Conservation (phyloP, 1,140 invertebrate species). For the Drosophila kurseongensis region DNA sequence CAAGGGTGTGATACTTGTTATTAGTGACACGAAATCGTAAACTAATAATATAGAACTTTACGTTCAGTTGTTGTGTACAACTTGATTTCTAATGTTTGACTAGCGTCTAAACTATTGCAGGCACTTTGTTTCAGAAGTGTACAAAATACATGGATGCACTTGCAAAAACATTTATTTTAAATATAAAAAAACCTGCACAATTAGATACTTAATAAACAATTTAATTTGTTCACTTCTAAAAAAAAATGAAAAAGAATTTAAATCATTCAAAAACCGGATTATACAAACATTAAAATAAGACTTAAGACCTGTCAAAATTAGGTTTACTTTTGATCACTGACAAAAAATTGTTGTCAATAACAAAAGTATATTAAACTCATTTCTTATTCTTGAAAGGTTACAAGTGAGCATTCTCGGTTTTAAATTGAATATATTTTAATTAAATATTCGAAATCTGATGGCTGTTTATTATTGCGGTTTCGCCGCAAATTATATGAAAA, state of each 20-base stretch:
- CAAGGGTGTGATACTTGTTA: slow-evolving; percentile 7
- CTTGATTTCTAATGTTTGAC: neutral
- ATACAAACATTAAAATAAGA: too few species aligned
- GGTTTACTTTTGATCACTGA: neutral
- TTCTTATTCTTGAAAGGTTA: slow-evolving; percentile 10
- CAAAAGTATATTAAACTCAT: neutral
- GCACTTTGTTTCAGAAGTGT: neutral
- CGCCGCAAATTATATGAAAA: neutral
- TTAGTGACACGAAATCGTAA: slow-evolving; percentile 21
- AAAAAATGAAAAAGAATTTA: too few species aligned
- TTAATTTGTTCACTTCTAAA: too few species aligned
- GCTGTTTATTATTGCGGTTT: too few species aligned
- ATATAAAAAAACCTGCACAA: too few species aligned
- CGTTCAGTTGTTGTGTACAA: slow-evolving; percentile 7
- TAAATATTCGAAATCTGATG: neutral
- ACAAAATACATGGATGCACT: neutral
- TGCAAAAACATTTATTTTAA: too few species aligned
- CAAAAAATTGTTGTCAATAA: too few species aligned
- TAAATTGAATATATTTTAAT: neutral
- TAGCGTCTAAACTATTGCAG: neutral
- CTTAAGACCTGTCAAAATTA: too few species aligned
- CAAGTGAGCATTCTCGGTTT: neutral
- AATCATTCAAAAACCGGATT: too few species aligned
- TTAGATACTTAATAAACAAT: too few species aligned
- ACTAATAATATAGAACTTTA: slow-evolving; percentile 8